phyloP scores from a whole-genome alignment of 1,140 invertebrate genomes.

The Linepithema humile region DNA sequence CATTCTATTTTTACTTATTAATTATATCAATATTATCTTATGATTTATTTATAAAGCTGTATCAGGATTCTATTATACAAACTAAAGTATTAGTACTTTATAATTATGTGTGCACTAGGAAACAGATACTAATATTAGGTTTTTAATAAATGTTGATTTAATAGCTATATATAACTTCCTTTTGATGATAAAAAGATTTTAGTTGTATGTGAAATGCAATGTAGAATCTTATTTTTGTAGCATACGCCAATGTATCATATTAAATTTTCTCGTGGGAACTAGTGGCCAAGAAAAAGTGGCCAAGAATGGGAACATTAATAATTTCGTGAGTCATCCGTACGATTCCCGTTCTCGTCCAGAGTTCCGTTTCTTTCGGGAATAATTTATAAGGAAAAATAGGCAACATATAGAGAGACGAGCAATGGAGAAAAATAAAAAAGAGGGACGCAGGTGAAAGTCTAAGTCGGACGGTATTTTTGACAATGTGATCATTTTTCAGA shows the following conservation, averaged over 20 bases:
- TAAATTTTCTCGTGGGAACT: background rate
- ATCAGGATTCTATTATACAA: background rate
- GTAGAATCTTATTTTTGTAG: background rate
- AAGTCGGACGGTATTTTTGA: constrained; percentile 61
- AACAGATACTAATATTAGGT: background rate
- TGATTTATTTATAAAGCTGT: background rate
- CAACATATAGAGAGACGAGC: constrained; percentile 38
- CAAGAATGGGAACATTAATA: constrained; percentile 16
- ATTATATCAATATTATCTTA: background rate
- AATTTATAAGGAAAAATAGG: constrained; percentile 54
- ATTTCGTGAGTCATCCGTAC: constrained; percentile 5
- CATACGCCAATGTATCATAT: background rate
- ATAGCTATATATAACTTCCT: background rate
- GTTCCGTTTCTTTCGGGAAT: constrained; percentile 31
- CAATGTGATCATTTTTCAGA: constrained; percentile 69
- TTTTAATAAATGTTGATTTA: background rate
- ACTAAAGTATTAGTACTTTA: background rate
- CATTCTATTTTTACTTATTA: background rate
- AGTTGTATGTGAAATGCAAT: background rate
- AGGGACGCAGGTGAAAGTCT: constrained; percentile 64
- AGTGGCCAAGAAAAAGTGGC: background rate
- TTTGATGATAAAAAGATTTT: background rate
- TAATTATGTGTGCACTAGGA: background rate
- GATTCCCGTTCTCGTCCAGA: constrained; percentile 8
- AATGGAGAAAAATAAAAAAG: constrained; percentile 61